Evolutionary conservation across 1,140 invertebrate genomes (phyloP).

Genomic region (Oryzaephilus surinamensis): DNA sequence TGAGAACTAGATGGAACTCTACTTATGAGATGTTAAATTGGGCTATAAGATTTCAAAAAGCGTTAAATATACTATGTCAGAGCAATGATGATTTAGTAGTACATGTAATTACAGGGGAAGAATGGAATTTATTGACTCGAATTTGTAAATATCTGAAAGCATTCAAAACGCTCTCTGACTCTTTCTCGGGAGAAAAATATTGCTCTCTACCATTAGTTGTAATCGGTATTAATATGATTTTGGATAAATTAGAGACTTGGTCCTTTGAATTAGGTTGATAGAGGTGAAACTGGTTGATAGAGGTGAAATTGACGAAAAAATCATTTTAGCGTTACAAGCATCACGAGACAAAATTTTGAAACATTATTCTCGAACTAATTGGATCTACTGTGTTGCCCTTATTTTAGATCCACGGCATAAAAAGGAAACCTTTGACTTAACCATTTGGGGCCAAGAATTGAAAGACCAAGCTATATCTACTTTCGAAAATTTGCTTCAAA

Average conservation of each 20-base stretch:
- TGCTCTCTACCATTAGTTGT: conserved; percentile 27
- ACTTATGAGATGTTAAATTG: conserved; percentile 14
- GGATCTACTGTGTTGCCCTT: conserved; percentile 32
- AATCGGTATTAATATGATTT: conserved; percentile 30
- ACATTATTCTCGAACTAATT: conserved; percentile 33
- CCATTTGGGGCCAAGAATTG: conserved; percentile 29
- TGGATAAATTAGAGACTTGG: conserved; percentile 31
- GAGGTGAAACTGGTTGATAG: too few relatives aligned
- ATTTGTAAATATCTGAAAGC: conserved; percentile 28
- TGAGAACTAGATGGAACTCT: conserved; percentile 19
- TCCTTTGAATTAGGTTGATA: conserved; percentile 24
- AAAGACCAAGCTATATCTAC: conserved; percentile 14
- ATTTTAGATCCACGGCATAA: conserved; percentile 35
- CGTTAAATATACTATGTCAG: conserved; percentile 22
- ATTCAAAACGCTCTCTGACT: conserved; percentile 27
- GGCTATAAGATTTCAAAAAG: conserved; percentile 9
- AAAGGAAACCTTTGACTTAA: conserved; percentile 32
- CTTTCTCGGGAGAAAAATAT: conserved; percentile 31
- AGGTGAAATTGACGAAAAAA: conserved; percentile 4
- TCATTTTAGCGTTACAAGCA: conserved; percentile 29
- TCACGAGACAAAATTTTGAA: conserved; percentile 32
- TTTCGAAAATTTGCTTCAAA: neutral
- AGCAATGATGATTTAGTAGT: conserved; percentile 24
- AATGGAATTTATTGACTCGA: conserved; percentile 26
- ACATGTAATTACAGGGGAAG: conserved; percentile 23